Evolutionary conservation across 2,113 vertebrate species (phyloP).

Genomic region (Seriola aureovittata): DNA sequence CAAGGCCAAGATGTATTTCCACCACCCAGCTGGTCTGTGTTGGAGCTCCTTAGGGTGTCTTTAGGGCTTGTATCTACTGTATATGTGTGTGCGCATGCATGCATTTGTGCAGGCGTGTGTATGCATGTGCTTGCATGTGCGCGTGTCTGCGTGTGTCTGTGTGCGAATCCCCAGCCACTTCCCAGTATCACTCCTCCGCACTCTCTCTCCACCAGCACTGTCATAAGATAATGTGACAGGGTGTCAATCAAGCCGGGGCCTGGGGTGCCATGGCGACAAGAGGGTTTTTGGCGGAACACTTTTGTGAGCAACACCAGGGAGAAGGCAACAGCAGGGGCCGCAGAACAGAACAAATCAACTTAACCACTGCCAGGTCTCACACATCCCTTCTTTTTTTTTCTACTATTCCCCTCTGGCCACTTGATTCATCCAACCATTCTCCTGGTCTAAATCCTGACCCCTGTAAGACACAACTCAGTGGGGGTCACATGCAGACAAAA

Average conservation of each 20-base stretch:
- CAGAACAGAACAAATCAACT: conserved; percentile 50
- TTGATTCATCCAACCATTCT: conserved; percentile 30
- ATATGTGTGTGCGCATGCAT: conserved; percentile 34
- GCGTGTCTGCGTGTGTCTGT: conserved; percentile 32
- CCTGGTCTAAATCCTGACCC: conserved; percentile 56
- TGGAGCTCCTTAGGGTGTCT: conserved; percentile 65
- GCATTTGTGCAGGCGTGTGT: conserved; percentile 28
- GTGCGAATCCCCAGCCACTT: conserved; percentile 72
- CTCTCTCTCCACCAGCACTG: conserved; percentile 67
- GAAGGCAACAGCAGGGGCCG: conserved; percentile 76
- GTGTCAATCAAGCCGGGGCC: conserved; percentile 79
- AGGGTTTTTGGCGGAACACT: conserved; percentile 74
- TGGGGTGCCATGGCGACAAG: conserved; percentile 70
- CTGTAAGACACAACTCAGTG: conserved; percentile 39
- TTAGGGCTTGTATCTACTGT: conserved; percentile 48
- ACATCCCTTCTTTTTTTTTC: conserved; percentile 41
- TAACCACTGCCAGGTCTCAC: conserved; percentile 59
- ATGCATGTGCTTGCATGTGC: conserved; percentile 14
- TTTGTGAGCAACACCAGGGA: conserved; percentile 79
- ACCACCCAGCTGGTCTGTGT: conserved; percentile 64
- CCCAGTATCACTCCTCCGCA: conserved; percentile 66
- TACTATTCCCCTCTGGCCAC: conserved; percentile 46
- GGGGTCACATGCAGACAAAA: conserved; percentile 59
- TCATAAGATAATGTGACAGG: conserved; percentile 80
- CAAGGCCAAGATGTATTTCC: conserved; percentile 31